phyloP scores from a whole-genome alignment of 2,113 vertebrate genomes.

The Loxodonta africana region DNA sequence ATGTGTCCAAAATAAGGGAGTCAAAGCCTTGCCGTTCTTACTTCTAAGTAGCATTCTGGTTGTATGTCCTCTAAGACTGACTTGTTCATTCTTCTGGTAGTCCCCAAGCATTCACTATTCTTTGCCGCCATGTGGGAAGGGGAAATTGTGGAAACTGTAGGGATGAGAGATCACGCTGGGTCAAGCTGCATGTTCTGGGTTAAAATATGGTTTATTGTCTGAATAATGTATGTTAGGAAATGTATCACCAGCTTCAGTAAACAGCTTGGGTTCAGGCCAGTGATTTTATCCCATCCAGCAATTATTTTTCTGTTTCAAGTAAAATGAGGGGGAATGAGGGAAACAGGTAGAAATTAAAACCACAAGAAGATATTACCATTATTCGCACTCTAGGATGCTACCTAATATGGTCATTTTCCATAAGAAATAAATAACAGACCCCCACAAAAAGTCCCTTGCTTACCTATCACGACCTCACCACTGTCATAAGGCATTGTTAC shows the following conservation, averaged over 20 bases:
- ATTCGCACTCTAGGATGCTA: neutral
- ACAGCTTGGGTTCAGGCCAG: neutral
- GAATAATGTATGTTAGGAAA: neutral
- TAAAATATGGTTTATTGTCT: neutral
- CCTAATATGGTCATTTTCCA: neutral
- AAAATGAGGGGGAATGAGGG: neutral
- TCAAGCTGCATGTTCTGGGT: neutral
- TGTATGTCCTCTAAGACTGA: neutral
- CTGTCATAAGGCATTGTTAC: neutral
- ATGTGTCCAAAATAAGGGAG: neutral
- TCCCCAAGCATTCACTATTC: neutral
- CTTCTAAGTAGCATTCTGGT: neutral
- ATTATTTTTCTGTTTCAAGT: slow-evolving; percentile 27
- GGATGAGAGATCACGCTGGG: neutral
- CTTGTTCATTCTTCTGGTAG: neutral
- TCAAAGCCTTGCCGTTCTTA: neutral
- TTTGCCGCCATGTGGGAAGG: neutral
- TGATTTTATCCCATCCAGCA: neutral
- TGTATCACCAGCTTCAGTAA: neutral
- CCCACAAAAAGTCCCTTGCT: neutral
- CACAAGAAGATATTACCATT: neutral
- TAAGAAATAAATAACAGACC: slow-evolving; percentile 23
- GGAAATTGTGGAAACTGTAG: neutral
- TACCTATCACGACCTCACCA: neutral
- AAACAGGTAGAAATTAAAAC: neutral